Conservation (phyloP, 2,888 invertebrate species). For the Branchellion lobata region DNA sequence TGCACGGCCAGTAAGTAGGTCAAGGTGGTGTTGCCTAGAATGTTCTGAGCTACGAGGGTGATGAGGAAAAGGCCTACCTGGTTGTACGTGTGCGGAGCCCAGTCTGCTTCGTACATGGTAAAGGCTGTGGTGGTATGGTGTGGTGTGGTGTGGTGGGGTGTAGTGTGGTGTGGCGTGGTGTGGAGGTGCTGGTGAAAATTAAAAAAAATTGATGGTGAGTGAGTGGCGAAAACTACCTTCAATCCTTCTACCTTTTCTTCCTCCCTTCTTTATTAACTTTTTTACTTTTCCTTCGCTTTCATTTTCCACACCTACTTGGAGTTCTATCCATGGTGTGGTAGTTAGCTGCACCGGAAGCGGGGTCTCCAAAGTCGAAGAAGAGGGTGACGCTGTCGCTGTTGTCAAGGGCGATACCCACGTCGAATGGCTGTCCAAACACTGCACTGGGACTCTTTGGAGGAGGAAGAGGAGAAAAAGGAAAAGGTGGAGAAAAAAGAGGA, state of each 20-base stretch:
- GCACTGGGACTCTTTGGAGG: conserved; percentile 38
- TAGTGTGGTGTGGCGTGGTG: not conserved
- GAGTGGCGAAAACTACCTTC: no score
- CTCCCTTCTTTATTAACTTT: no score
- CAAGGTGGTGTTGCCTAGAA: conserved; percentile 53
- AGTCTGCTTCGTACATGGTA: conserved; percentile 55
- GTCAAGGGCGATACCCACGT: conserved; percentile 46
- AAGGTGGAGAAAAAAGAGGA: not conserved
- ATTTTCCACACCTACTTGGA: conserved; percentile 27
- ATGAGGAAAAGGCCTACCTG: conserved; percentile 51
- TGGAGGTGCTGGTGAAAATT: not conserved
- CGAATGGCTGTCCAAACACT: conserved; percentile 34
- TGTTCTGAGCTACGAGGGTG: conserved; percentile 54
- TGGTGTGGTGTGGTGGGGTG: not conserved
- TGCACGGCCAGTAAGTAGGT: conserved; percentile 53
- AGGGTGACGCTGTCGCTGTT: conserved; percentile 41
- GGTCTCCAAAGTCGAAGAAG: conserved; percentile 46
- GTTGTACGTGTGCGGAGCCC: conserved; percentile 52
- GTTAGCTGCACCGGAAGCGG: conserved; percentile 24
- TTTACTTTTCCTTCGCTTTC: no score
- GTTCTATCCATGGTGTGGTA: not conserved
- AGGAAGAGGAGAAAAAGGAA: not conserved
- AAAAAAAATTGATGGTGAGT: conserved; percentile 4
- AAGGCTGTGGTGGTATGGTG: conserved; percentile 51
- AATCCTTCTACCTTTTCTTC: no score